Base-by-base conservation (phyloP, 2,888 invertebrate genomes). In the Limnephilus lunatus region DNA sequence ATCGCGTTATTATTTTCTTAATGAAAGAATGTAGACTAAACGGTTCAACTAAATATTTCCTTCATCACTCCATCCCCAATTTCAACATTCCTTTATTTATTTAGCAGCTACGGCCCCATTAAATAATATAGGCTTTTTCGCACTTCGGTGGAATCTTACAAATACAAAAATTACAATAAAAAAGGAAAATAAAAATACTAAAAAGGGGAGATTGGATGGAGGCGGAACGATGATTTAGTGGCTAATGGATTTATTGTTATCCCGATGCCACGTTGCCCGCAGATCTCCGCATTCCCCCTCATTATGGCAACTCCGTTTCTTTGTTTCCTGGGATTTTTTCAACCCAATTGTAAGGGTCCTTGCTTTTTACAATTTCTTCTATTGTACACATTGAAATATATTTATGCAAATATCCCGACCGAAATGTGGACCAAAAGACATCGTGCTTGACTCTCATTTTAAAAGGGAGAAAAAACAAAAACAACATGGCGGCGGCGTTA, bases 231-330 rank as follows among this genome's bases (percentile, higher is more conserved):
- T 93, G 92, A 93, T 87, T 93, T 93, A 93, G 91, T 93, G 91
- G 91, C 92, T 93, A 93, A 92, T 92, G 92, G 92, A 93, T 93
- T 93, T 93, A 93, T 93, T 93, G 93, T 93, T 93, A 93, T 93
- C 93, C 92, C 93, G 92, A 92, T 93, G 91, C 92, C 91, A 91
- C 92, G 93, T 92, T 91, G 93, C 92, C 91, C 93, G 92, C 90
- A 87, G 53, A 89, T 92, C 91, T 39, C 91, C 90, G 25, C 82
- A 39, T 90, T 86, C 87, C 91, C 90, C 91, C 85, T 93, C 93
- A 93, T 93, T 93, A 93, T 90, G 87, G 86, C 48, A 92, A 92
- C 87, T 92, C 92, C 81, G 92, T 92, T 92, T 91, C 92, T 92
- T 93, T 93, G 92, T 92, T 93, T 93, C 92, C 92, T 83, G 85